Conservation (phyloP, 2,888 invertebrate genomes). For the Agelastica alni region DNA sequence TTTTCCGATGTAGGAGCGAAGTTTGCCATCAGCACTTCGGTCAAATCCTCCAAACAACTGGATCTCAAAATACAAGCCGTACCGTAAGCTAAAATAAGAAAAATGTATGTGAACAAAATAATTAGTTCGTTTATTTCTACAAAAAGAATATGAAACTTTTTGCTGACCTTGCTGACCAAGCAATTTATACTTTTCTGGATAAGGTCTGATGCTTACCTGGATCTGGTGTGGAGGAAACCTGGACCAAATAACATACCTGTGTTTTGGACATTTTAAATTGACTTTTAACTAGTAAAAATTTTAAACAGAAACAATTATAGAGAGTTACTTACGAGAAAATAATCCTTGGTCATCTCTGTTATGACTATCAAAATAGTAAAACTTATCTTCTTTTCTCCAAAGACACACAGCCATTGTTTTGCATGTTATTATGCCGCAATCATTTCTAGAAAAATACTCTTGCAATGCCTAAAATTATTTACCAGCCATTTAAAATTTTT, state of each 20-base stretch:
- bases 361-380: conserved; percentile 65
- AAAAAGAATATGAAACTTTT: too few species aligned
- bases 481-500: conserved; percentile 24
- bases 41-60: conserved; percentile 47
- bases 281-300: too few species aligned
- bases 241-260: too few species aligned
- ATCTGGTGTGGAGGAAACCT: too few species aligned
- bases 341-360: conserved; percentile 63
- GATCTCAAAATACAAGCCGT: conserved; percentile 55
- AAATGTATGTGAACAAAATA: too few species aligned
- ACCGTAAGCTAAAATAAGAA: conserved; percentile 48
- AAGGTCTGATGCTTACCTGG: too few species aligned
- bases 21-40: conserved; percentile 50
- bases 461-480: conserved; percentile 35
- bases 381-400: conserved; percentile 59
- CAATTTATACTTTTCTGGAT: too few species aligned
- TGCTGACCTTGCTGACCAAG: too few species aligned
- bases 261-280: too few species aligned
- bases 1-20: conserved; percentile 45
- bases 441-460: conserved; percentile 49
- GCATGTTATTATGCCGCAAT: conserved; percentile 62
- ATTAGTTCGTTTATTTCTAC: too few species aligned
- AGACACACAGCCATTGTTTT: conserved; percentile 62
- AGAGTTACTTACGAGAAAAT: conserved; percentile 39
- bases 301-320: not conserved